A percentile compares a stretch with the other conserved stretches of the same genome.
phyloP scores from a whole-genome alignment of 2,113 vertebrate species.

The Panurus biarmicus region DNA sequence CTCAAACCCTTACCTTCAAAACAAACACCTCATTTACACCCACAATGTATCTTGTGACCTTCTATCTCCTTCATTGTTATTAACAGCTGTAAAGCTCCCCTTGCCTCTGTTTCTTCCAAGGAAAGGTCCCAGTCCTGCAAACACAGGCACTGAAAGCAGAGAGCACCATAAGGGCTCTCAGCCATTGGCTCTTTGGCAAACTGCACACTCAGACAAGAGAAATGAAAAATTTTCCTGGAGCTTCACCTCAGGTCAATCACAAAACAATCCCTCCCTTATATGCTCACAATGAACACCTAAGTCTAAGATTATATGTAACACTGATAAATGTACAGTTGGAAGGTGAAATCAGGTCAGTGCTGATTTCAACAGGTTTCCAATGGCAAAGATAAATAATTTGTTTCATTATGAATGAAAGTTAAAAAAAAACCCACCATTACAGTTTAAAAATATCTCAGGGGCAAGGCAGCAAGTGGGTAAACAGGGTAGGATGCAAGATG shows the following conservation, averaged over 20 bases:
- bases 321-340: neutral
- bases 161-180: neutral
- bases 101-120: neutral
- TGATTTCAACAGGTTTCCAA: neutral
- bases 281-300: neutral
- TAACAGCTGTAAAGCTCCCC: neutral
- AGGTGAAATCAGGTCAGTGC: neutral
- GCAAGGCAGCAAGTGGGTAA: neutral
- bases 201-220: neutral
- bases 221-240: neutral
- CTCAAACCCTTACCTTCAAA: neutral
- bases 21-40: neutral
- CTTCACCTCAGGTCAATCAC: neutral
- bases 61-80: neutral
- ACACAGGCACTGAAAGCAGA: neutral
- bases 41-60: neutral
- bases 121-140: neutral
- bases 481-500: neutral
- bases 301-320: neutral
- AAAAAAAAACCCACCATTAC: neutral
- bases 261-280: neutral
- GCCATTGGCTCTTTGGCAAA: neutral
- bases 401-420: neutral
- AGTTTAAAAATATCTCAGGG: neutral
- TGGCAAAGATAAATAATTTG: neutral